These are phyloP conservation scores for Dioctria linearis DNA, from an alignment of 2,888 invertebrate species.

Conservation along the genomic window DNA sequence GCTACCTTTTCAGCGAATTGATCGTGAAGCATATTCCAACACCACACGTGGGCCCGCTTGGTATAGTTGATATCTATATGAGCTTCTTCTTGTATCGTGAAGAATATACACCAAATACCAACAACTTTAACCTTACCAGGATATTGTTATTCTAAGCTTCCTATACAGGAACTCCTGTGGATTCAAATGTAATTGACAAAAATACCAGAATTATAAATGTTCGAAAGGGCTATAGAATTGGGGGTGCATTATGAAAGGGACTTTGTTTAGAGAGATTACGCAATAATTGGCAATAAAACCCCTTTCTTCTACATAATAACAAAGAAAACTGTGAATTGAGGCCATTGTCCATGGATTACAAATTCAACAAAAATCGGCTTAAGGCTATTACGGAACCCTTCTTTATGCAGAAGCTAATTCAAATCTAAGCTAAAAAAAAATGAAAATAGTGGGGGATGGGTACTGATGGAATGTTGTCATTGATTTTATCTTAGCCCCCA, in stretches of 20 bases:
- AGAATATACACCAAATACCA: no score
- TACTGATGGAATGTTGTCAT: slow-evolving; percentile 23
- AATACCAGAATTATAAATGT: no score
- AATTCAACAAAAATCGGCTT: slow-evolving; percentile 49
- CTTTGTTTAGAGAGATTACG: slow-evolving; percentile 17
- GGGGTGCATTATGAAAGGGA: background rate
- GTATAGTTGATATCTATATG: no score
- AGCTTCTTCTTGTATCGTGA: no score
- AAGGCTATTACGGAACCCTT: slow-evolving; percentile 29
- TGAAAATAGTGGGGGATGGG: background rate
- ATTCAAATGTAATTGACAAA: no score
- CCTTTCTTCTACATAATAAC: slow-evolving; percentile 13
- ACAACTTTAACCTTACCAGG: no score
- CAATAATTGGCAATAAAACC: slow-evolving; percentile 42
- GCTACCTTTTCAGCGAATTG: no score
- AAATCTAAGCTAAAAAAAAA: slow-evolving; percentile 18
- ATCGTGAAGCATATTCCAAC: no score
- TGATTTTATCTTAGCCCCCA: slow-evolving; percentile 44
- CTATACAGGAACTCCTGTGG: no score
- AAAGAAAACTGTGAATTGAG: slow-evolving; percentile 23
- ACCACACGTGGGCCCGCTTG: no score
- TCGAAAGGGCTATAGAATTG: no score
- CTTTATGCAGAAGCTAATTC: slow-evolving; percentile 33
- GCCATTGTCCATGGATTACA: slow-evolving; percentile 43
- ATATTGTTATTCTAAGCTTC: no score